phyloP scores from a whole-genome alignment of 2,113 vertebrate species.

The Rhea americana region DNA sequence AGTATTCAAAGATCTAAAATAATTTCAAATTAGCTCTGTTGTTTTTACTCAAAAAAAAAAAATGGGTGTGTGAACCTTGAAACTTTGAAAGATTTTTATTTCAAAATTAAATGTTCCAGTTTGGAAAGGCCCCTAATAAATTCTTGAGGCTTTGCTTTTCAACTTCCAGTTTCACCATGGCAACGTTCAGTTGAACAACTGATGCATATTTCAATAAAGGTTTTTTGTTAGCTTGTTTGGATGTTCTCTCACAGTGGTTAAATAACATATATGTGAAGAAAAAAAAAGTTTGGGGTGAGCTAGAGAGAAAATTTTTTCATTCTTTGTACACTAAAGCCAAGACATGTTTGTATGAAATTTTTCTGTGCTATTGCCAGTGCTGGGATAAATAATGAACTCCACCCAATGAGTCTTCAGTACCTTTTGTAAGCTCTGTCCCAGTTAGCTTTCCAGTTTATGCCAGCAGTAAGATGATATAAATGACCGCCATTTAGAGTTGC shows the following conservation, averaged over 20 bases:
- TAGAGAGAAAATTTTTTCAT: neutral
- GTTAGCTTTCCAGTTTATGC: neutral
- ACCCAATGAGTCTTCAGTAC: neutral
- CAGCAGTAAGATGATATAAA: neutral
- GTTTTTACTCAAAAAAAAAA: neutral
- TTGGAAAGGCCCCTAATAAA: neutral
- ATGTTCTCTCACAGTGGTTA: neutral
- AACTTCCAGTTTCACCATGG: neutral
- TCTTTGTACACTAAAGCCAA: neutral
- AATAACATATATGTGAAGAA: neutral
- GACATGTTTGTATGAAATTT: neutral
- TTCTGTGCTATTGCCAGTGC: neutral
- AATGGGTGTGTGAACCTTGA: neutral
- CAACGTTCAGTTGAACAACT: neutral
- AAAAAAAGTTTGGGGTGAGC: neutral
- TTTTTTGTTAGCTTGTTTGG: neutral
- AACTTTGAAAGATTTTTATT: neutral
- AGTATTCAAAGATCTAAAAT: neutral
- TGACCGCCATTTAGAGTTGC: neutral
- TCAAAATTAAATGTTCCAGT: neutral
- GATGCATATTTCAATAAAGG: neutral
- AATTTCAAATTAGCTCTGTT: neutral
- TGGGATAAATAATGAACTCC: neutral
- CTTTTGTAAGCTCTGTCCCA: neutral
- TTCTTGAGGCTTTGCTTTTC: neutral